phyloP scores from a whole-genome alignment of 2,797 vertebrate species.

The Clarias platycephalus region DNA sequence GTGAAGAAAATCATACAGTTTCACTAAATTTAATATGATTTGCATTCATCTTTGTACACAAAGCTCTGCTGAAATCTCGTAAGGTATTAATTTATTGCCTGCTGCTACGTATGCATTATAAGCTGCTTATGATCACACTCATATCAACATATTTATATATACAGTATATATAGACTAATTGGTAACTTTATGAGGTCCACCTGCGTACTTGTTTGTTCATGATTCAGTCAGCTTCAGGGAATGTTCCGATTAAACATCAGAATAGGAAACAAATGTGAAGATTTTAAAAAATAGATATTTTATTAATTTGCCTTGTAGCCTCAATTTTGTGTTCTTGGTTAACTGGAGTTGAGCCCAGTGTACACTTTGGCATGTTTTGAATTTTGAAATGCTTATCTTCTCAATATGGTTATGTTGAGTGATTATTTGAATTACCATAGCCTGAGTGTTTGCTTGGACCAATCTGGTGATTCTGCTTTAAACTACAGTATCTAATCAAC shows the following conservation, averaged over 20 bases:
- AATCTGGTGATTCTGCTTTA: background rate
- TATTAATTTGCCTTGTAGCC: too few species aligned
- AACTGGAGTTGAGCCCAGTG: background rate
- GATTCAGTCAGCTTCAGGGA: too few species aligned
- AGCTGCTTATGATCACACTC: conserved; percentile 7
- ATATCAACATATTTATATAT: background rate
- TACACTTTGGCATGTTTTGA: background rate
- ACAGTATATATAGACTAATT: background rate
- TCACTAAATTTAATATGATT: background rate
- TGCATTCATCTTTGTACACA: background rate
- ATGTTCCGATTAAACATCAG: background rate
- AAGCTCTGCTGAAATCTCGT: background rate
- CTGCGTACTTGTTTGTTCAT: background rate
- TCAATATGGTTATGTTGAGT: background rate
- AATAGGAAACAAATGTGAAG: background rate
- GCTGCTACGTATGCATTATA: background rate
- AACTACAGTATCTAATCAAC: background rate
- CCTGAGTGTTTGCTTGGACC: background rate
- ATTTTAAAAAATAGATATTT: background rate
- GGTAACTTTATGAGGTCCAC: background rate
- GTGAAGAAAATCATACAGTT: background rate
- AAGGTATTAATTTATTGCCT: background rate
- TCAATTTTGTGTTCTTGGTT: background rate
- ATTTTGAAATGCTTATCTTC: background rate
- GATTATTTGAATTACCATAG: background rate